Base-by-base conservation (phyloP, 2,888 invertebrate species). In the Octonoba sinensis region DNA sequence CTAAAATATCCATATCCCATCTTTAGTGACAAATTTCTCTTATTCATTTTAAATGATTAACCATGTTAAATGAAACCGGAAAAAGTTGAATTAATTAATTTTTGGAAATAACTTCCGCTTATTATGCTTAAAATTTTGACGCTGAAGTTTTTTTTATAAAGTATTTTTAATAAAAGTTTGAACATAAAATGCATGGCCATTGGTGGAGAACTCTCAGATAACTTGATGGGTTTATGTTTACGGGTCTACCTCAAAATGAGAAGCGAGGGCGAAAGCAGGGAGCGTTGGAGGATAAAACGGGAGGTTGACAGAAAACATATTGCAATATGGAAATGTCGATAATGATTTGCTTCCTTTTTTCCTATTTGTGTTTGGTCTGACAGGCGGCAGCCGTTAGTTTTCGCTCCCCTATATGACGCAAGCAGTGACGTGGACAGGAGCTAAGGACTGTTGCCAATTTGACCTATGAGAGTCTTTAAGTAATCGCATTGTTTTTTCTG, bases 321-420 rank as follows among this genome's bases (percentile, higher is more conserved):
- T 77, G 70, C 77, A 27, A 20, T 70, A 70, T 77, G 77, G 77
- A 64, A 70, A 70, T 70, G 46, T 47, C 70, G 70, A 76, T 76
- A 49, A 64, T 49, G 60, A 76, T 76, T 62, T 76, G 75, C 60
- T 54, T 57, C 44, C 44, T 46, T 47, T 15, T 57, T 62, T 62
- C 49, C 16, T 24, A 49, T 65, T 49, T 65, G 54, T 54, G n/a
- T n/a, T 20, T 54, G 54, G 16, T n/a, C 8, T 18, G n/a, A 54
- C 20, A 20, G 54, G 54, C 54, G 54, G 18, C 36, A 36, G 36
- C 36, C 36, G 36, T 36, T 36, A 36, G 36, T 36, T 36, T 36
- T 36, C 36, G 36, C 36, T 36, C 36, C 36, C 36, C 36, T 18
- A 12, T 54, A 20, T 54, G 54, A 54, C 54, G 54, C 20, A 54